Evolutionary conservation across 2,888 invertebrate species (phyloP), one percentile per base, ranked within the genome.

Genomic region (Hydrotaea cyrtoneurina): DNA sequence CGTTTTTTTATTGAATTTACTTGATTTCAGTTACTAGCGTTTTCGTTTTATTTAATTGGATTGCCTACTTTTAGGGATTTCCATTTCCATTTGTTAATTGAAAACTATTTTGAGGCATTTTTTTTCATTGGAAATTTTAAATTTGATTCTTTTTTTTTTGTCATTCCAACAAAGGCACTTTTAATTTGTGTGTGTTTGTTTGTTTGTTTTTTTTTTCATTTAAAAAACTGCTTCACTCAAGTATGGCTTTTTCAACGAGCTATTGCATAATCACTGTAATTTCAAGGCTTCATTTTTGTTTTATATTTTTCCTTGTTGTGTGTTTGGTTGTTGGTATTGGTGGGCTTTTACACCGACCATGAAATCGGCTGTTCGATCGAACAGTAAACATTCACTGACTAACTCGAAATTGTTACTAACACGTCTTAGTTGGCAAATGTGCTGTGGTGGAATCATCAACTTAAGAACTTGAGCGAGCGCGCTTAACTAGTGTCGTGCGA

Each of bases 231-330:
- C 31, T 31, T 31, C 31, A 31, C 31, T 31, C 7, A 31, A 39
- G 13, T 26, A 31, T 31, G 3, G 31, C 7, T 31, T 31, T 13
- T 62, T 71, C 1, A 39, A 39, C 39, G 39, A 39, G 39, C 86
- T 83, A 87, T 89, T 89, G 89, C 89, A 89, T 88, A 89, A 89
- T 89, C 83, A 87, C 86, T 88, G 78, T 74, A 86, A 80, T 77
- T 82, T 80, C 86, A 88, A 78, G 76, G 74, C 31, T 75, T 81
- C 31, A 31, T 31, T 69, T 36, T 66, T 66, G 36, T 73, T 57
- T 19, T 73, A 69, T 80, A 62, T 55, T 43, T 23, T 31, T 26
- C 23, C 13, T 23, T 23, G 3, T 23, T 46, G 50, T 43, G 39
- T 21, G 15, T 53, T 15, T 23, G 15, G 11, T 50, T 46, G 2